Conservation (phyloP, 2,797 vertebrate genomes). For the Discoglossus pictus region DNA sequence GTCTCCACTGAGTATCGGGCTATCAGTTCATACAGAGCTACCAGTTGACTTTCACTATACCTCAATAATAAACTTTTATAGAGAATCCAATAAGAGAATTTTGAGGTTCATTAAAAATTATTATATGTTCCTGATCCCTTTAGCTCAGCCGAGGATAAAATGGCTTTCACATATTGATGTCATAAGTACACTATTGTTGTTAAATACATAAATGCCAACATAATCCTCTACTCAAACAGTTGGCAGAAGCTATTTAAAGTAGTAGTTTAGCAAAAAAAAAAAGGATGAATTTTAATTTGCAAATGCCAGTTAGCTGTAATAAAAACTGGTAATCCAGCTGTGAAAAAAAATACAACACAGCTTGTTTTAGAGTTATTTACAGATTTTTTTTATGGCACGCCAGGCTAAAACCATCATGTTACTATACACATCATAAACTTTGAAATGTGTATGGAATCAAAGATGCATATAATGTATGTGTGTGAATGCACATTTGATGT, state of each 20-base stretch:
- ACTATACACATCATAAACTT: conserved; percentile 59
- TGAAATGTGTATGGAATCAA: conserved; percentile 55
- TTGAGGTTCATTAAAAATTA: no score
- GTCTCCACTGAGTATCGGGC: no score
- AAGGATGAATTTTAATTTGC: conserved; percentile 77
- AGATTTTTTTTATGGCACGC: conserved; percentile 54
- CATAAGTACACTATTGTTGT: conserved; percentile 64
- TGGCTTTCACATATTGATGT: conserved; percentile 69
- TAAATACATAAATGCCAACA: conserved; percentile 71
- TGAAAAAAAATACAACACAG: conserved; percentile 64
- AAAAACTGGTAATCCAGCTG: conserved; percentile 76
- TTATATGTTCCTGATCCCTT: no score
- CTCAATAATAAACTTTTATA: no score
- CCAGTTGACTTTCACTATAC: no score
- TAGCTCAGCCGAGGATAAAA: conserved; percentile 7
- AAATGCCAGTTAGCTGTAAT: conserved; percentile 73
- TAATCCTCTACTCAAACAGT: conserved; percentile 72
- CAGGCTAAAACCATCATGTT: conserved; percentile 60
- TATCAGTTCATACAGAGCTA: no score
- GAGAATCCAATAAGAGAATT: no score
- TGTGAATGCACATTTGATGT: conserved; percentile 32
- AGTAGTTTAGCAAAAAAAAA: conserved; percentile 72
- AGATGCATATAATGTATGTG: conserved; percentile 51
- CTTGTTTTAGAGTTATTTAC: conserved; percentile 74
- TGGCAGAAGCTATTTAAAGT: conserved; percentile 71